Evolutionary conservation across 2,797 vertebrate genomes (phyloP), one percentile per base, ranked within the genome.

Genomic region (Gallinago nigripennis): DNA sequence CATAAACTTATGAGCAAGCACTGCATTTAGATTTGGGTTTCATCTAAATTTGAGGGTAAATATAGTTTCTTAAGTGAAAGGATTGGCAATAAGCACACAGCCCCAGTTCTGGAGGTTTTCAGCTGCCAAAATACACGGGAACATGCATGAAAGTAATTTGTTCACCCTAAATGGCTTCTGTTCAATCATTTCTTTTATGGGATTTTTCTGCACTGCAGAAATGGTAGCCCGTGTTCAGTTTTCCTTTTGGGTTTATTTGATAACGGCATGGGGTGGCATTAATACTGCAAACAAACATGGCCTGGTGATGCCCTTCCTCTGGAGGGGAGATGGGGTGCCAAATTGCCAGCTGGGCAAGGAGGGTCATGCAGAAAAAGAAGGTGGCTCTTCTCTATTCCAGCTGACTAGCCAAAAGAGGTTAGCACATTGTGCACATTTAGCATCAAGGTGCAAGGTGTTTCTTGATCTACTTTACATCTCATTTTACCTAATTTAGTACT

Each of bases 1-100:
- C 66, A 60, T n/a, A 33, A 78, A 51, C 39, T 86, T 72, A 35
- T 14, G 57, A 92, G 15, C 8, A 86, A 83, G 83, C 65, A 72
- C 16, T 78, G 31, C 50, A 60, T 79, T 91, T 73, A 60, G 8
- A 60, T 56, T 76, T 2, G 4, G 12, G 72, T 95, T 88, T 61
- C 46, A 56, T 46, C 41, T 45, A 33, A 83, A 54, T 35, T 56
- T 30, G 31, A 69, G 11, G 4, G 17, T 43, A 65, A 90, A 51
- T 45, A 58, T 5, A 69, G 8, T 68, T 88, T 66, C 25, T 66
- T 86, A 88, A 50, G 20, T 48, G 27, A 79, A 92, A 88, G 15
- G 10, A 63, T 41, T 48, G 2, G 13, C 18, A 41, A 33, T 65
- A 58, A 88, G 66, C 19, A 54, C 9, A 27, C 12, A 69, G 9